These are phyloP conservation scores for Metacarcinus magister DNA, from an alignment of 2,888 invertebrate species.

Conservation along the genomic window DNA sequence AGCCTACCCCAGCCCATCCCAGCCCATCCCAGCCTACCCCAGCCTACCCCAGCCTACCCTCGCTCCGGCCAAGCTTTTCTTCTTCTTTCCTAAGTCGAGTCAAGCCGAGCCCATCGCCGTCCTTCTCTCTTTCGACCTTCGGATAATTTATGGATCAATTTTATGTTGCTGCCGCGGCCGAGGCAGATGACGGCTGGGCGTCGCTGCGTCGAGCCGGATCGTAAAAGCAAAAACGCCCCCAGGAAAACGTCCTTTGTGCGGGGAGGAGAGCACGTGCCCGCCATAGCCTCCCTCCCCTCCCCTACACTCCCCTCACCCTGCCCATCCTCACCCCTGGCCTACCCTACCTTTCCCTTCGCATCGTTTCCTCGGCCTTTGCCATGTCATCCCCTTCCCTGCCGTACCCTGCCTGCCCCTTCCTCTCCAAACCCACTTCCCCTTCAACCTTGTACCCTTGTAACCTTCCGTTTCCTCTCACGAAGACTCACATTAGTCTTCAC, in stretches of 20 bases:
- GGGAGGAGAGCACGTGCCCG: conserved; percentile 38
- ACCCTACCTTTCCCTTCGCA: neutral
- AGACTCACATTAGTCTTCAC: neutral
- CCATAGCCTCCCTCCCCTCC: neutral
- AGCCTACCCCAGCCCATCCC: no score
- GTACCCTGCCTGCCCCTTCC: neutral
- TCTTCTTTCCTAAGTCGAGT: neutral
- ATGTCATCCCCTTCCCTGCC: neutral
- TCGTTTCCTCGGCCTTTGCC: neutral
- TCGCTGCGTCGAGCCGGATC: neutral
- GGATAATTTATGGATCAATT: conserved; percentile 37
- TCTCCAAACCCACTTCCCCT: neutral
- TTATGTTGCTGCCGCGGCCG: neutral
- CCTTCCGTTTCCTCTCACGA: neutral
- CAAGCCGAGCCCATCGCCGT: neutral
- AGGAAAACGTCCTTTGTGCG: conserved; percentile 40
- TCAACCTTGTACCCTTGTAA: neutral
- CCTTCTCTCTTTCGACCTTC: neutral
- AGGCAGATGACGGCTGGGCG: conserved; percentile 21
- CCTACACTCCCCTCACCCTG: neutral
- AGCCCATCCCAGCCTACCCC: neutral
- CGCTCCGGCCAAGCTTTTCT: neutral
- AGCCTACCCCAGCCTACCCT: neutral
- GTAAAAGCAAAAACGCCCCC: conserved; percentile 37
- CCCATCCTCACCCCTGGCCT: neutral